Conservation (phyloP, 2,888 invertebrate species). For the Pachycephus smyrnensis region DNA sequence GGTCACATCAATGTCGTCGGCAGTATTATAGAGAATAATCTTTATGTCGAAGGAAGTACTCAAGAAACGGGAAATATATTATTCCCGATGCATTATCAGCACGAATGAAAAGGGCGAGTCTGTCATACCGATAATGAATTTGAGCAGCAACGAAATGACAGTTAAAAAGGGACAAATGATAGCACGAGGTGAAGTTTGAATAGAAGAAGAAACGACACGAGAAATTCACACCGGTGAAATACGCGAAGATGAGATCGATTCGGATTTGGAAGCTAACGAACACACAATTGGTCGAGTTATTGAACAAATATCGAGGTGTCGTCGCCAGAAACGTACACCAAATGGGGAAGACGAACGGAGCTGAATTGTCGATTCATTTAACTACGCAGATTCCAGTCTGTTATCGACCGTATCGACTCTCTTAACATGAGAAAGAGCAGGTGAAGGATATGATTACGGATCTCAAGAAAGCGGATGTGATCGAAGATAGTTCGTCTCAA, state of each 20-base stretch:
- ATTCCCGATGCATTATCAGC: constrained; percentile 18
- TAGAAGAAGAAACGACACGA: constrained; percentile 1
- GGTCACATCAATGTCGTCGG: constrained; percentile 20
- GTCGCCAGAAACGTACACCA: constrained; percentile 21
- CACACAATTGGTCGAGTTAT: constrained; percentile 1
- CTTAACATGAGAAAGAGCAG: constrained; percentile 36
- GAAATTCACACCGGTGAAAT: constrained; percentile 6
- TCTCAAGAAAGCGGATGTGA: constrained; percentile 26
- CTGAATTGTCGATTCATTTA: constrained; percentile 42
- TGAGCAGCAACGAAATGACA: constrained; percentile 3
- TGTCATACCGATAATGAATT: constrained; percentile 18
- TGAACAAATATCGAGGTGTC: constrained; percentile 10
- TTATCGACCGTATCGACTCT: constrained; percentile 44
- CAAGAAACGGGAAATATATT: constrained; percentile 21
- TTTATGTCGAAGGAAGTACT: constrained; percentile 24
- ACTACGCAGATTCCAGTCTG: constrained; percentile 33
- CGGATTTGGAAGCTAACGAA: constrained; percentile 11
- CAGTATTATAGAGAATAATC: constrained; percentile 10
- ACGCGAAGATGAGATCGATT: constrained; percentile 17
- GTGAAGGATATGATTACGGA: constrained; percentile 30
- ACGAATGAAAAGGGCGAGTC: constrained; percentile 21
- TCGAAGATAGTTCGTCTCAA: constrained; percentile 34
- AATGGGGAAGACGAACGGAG: constrained; percentile 26
- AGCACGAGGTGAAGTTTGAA: constrained; percentile 8
- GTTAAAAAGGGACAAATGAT: constrained; percentile 14